Evolutionary conservation across 2,797 vertebrate genomes (phyloP), one percentile per base, ranked within the genome.

Genomic region (Ptychadena robeensis): DNA sequence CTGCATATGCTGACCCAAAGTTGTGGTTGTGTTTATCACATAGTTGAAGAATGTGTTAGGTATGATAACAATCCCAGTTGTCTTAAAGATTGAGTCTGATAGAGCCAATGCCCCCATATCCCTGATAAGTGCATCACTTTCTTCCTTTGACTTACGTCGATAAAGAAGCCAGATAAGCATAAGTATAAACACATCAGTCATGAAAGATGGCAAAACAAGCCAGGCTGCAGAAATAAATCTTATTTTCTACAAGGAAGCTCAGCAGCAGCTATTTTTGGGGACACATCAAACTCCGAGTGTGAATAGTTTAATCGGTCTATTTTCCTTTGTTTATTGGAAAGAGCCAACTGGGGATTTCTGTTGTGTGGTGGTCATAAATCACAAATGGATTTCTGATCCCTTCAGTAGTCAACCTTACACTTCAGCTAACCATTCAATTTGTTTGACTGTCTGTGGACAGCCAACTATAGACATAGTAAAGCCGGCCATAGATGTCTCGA

Each of bases 21-120:
- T 18, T 53, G 22, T 35, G 57, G 11, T 59, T 7, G 14, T 73
- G 22, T 18, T 11, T 27, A 40, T 70, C 68, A 2, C 0, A n/a
- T 44, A 27, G 8, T 4, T 9, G 25, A 12, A 73, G 31, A 25
- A 8, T n/a, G 3, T 11, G 44, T 15, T 73, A 30, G 48, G 11
- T 53, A 57, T 57, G 70, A 73, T 34, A 73, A 73, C 48, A 59
- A n/a, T 73, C 48, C 48, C 31, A 59, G 34, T n/a, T 5, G 57
- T 12, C 71, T 35, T 59, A 10, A 59, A 32, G 71, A 73, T 73
- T 44, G 30, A 30, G 44, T 9, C 70, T 25, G 71, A 73, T 73
- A 73, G 57, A 4, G 44, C 28, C 44, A n/a, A 30, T 30, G 14
- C 70, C 70, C 44, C 31, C 30, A 73, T 73, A 32, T 44, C 40